Base-by-base conservation (phyloP, 2,113 vertebrate species). In the Sarotherodon lohbergeri region DNA sequence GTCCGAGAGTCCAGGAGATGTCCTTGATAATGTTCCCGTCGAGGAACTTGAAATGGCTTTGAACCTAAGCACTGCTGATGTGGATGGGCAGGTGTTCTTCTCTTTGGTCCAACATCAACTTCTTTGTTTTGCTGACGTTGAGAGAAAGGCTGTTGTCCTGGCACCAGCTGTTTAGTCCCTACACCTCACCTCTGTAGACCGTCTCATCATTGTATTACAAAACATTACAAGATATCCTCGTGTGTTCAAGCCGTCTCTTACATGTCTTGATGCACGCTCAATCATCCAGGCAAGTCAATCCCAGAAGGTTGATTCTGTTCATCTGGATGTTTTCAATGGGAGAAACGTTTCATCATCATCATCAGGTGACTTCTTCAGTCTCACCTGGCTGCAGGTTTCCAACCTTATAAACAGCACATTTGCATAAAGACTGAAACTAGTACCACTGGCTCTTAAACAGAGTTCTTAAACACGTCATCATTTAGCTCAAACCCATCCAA, bases 391-490 rank as follows among this genome's bases (percentile, higher is more conserved):
- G 56, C 56, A 59, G 56, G 27, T 59, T 59, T 59, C 27, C 56
- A 59, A 59, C 27, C 7, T 59, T 59, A 5, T 0, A 19, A 34
- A 36, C 59, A 63, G 16, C 9, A 34, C 59, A 63, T 36, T 63
- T 63, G 59, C 29, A 63, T 34, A 19, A 36, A 6, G 5, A 36
- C 59, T 63, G 59, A 36, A 63, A 63, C 32, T 16, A 63, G 59
- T 17, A 63, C 32, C 32, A 4, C 17, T 63, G 59, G 59, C 32
- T 63, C 32, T 36, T 1, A 36, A 12, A n/a, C 9, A 63, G 32
- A 7, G 34, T 7, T 34, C 34, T 34, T 34, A 34, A 34, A 7
- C 34, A 34, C 2, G 32, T 63, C 9, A 4, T n/a, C 0, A 63
- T 36, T n/a, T 63, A 36, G 32, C 32, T 63, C 5, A 63, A 63